Base-by-base conservation (phyloP, 2,888 invertebrate species). In the Hirudinaria manillensis region DNA sequence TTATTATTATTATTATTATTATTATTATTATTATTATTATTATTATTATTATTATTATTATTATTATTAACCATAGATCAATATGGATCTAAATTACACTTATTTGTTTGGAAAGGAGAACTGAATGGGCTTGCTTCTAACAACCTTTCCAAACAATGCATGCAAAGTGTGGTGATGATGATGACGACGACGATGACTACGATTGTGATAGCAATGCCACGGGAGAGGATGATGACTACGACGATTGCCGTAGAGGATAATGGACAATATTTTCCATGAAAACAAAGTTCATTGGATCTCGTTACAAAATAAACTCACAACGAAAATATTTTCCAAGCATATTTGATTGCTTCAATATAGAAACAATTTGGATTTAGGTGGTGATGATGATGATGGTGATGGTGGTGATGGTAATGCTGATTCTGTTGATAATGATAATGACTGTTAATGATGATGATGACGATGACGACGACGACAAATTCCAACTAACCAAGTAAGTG, bases 401-500 rank as follows among this genome's bases (percentile, higher is more conserved):
- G 45, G 16, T 1, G 45, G 16, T 6, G 45, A 45, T 7, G 45
- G 16, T 45, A 66, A 74, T 34, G 74, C 27, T 65, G 74, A 74
- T 13, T 36, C 32, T 29, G 24, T 21, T 29, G 61, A 61, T 29
- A 16, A 61, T 29, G 61, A 61, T 27, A 16, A 56, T 27, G 56
- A 56, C 53, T 27, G 56, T 7, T 27, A 16, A 56, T 56, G 56
- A 56, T 27, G 56, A 56, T 56, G 56, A 27, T 56, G 56, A 56
- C 13, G 56, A 56, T 56, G 56, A 56, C 13, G 56, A 56, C 75
- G 7, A 34, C 3, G 13, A 56, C 21, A 13, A 13, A 19, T n/a
- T 32, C 2, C 36, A 7, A 68, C 68, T 36, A 1, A 74, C 76
- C 70, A 76, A 53, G 34, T 72, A 74, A 34, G 76, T 76, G 24